Evolutionary conservation across 1,140 invertebrate genomes (phyloP).

Genomic region (Drosophila takahashii): DNA sequence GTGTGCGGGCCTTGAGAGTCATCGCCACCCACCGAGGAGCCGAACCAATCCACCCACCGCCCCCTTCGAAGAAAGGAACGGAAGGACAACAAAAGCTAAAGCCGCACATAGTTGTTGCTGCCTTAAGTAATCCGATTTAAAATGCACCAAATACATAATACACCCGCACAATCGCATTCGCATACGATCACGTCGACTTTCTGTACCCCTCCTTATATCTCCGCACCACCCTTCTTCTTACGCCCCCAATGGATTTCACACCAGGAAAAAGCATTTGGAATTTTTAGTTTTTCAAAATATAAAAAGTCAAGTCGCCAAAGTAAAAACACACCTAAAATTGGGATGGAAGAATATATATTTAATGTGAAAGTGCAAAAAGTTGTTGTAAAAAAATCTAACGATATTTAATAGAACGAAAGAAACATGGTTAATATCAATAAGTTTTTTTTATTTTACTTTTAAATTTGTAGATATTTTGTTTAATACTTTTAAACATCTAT

Average conservation of each 20-base stretch:
- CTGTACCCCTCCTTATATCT: background rate
- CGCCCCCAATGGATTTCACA: background rate
- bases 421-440: too few species aligned
- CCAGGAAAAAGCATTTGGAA: background rate
- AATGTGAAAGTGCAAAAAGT: too few species aligned
- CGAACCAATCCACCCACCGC: background rate
- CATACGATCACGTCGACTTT: slow-evolving; percentile 74
- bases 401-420: too few species aligned
- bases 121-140: slow-evolving; percentile 82
- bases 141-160: slow-evolving; percentile 77
- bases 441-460: too few species aligned
- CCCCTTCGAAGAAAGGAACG: slow-evolving; percentile 1
- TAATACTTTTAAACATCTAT: too few species aligned
- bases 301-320: too few species aligned
- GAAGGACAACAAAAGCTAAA: slow-evolving; percentile 49
- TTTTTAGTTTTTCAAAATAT: too few species aligned
- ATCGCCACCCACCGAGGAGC: background rate
- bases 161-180: slow-evolving; percentile 76
- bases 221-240: background rate
- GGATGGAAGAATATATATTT: too few species aligned
- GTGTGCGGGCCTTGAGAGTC: slow-evolving; percentile 7
- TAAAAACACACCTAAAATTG: too few species aligned
- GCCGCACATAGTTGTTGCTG: slow-evolving; percentile 68
- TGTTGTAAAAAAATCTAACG: too few species aligned
- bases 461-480: too few species aligned